Percentiles rank a stretch among this genome's conserved stretches.
phyloP scores from a whole-genome alignment of 1,140 invertebrate species.

The Drosophila suzukii region DNA sequence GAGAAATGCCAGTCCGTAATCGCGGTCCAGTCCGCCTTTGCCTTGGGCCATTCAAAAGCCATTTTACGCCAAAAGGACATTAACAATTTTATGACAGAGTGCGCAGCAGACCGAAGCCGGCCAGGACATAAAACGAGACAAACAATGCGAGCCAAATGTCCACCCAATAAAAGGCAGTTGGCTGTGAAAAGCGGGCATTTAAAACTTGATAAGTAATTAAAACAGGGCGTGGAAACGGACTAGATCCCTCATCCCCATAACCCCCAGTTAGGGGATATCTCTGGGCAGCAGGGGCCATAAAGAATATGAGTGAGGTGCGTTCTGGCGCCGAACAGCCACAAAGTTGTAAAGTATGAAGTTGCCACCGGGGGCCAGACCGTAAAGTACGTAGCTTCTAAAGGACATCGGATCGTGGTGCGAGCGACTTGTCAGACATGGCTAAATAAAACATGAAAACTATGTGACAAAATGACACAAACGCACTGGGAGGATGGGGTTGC shows the following conservation, averaged over 20 bases:
- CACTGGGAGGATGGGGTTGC: not conserved
- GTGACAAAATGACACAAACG: constrained; percentile 70
- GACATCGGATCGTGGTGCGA: constrained; percentile 30
- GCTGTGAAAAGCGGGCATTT: constrained; percentile 66
- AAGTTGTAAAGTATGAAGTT: constrained; percentile 47
- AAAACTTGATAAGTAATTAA: constrained; percentile 82
- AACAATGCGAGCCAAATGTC: constrained; percentile 56
- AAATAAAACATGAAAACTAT: constrained; percentile 82
- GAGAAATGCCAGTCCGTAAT: constrained; percentile 54
- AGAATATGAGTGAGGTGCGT: constrained; percentile 51
- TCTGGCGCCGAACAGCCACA: constrained; percentile 24
- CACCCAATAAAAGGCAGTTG: constrained; percentile 72
- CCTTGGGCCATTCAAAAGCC: constrained; percentile 52
- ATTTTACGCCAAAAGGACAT: constrained; percentile 62
- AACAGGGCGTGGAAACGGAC: constrained; percentile 8
- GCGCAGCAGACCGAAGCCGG: constrained; percentile 46
- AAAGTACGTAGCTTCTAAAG: constrained; percentile 20
- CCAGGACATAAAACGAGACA: constrained; percentile 51
- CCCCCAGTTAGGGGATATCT: constrained; percentile 28
- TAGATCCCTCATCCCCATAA: not conserved
- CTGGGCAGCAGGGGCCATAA: constrained; percentile 34
- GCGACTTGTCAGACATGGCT: constrained; percentile 44
- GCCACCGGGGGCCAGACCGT: constrained; percentile 36
- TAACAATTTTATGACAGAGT: constrained; percentile 68
- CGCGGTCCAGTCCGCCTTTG: constrained; percentile 37